Percentiles rank a stretch among this genome's conserved stretches.
These are phyloP conservation scores for Thysanoteuthis rhombus DNA, from an alignment of 2,888 invertebrate species.

Conservation along the genomic window DNA sequence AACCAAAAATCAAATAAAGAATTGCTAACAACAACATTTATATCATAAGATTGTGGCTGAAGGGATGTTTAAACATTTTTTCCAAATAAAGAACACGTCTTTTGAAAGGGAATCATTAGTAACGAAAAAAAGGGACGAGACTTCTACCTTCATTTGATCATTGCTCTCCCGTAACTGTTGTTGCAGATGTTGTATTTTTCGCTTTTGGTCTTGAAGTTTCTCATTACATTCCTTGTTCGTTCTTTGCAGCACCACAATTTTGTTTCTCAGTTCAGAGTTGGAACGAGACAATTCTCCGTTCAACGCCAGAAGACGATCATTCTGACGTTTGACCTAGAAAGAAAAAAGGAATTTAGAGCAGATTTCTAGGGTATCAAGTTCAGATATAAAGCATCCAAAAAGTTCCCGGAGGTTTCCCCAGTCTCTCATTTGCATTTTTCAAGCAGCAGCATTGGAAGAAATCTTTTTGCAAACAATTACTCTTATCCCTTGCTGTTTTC, in stretches of 20 bases:
- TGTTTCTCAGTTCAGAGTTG: constrained; percentile 61
- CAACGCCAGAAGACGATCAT: constrained; percentile 53
- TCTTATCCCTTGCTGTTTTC: too few relatives aligned
- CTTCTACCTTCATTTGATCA: neutral
- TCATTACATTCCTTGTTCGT: constrained; percentile 18
- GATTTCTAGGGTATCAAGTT: neutral
- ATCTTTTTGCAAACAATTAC: too few relatives aligned
- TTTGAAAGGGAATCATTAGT: too few relatives aligned
- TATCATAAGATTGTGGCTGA: too few relatives aligned
- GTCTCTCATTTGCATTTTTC: too few relatives aligned
- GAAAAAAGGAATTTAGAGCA: too few relatives aligned
- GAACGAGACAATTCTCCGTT: constrained; percentile 62
- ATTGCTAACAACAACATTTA: too few relatives aligned
- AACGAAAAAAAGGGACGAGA: neutral
- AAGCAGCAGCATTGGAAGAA: too few relatives aligned
- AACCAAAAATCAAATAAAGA: too few relatives aligned
- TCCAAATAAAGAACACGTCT: too few relatives aligned
- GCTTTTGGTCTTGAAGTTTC: neutral
- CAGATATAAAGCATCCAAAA: neutral
- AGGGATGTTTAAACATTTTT: too few relatives aligned
- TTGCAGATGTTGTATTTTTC: neutral
- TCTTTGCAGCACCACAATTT: constrained; percentile 52
- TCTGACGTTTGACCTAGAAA: constrained; percentile 56
- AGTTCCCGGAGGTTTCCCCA: neutral
- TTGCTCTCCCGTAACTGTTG: neutral